Evolutionary conservation across 2,888 invertebrate species (phyloP), one percentile per base, ranked within the genome.

Genomic region (Heliothis peltigera): DNA sequence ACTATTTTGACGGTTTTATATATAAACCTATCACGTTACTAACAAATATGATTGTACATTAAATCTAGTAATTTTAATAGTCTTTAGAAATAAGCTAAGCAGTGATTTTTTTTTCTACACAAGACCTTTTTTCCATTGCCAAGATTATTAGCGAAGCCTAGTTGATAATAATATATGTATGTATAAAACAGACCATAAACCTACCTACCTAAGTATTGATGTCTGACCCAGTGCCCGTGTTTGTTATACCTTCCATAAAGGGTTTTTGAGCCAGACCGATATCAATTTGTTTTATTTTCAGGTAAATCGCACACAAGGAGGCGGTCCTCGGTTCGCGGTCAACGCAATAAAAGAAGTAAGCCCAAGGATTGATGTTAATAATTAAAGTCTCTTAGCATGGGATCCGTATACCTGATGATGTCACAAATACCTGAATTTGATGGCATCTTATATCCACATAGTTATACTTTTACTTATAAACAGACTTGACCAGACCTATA

Each of bases 301-400:
- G 96, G 95, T 79, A 96, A 95, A 91, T 95, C 95, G 57, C 95
- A 96, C 81, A 96, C 95, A 22, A 93, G 96, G 64, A 95, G 97
- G 42, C 95, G 97, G 56, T 96, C 97, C 6, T 94, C 96, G 12
- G 95, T 95, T 35, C 95, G 96, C 71, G 95, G 95, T 64, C 93
- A 95, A 85, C 90, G 94, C 62, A 95, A 95, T 86, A 94, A 94
- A 88, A 92, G 91, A 91, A 92, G 95, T 95, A 87, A 91, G 93
- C 15, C 21, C 25, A 35, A 71, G 18, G 86, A 70, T 62, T 47
- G 32, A 67, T 62, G 32, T 61, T 65, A 47, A 55, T 66, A 62
- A 64, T 60, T 64, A 51, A 56, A 32, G 19, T 47, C 15, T 4
- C 22, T 22, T 60, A 56, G 54, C 46, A 58, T 51, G 52, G 39